Evolutionary conservation across 2,797 vertebrate species (phyloP).

Genomic region (Rhabdomys pumilio): DNA sequence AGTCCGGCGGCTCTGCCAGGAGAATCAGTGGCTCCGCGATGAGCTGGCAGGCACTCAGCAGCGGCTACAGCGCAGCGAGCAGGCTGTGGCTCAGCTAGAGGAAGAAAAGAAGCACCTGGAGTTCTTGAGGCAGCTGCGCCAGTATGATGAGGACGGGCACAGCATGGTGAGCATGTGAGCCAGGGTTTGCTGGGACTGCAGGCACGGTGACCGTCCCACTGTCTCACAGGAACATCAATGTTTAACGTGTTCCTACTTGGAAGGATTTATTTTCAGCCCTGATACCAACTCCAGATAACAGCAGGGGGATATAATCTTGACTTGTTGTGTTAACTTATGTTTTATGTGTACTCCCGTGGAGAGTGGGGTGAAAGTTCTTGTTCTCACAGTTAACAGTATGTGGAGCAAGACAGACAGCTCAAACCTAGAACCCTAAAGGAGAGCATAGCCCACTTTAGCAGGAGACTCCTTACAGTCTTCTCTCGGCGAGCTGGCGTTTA

Average conservation of each 20-base stretch:
- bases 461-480: constrained; percentile 55
- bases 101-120: constrained; percentile 99
- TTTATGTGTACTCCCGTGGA: neutral
- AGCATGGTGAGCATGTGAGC: constrained; percentile 90
- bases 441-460: neutral
- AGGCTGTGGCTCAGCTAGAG: constrained; percentile 98
- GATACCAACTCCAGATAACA: constrained; percentile 29
- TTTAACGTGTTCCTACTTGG: neutral
- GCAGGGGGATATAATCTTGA: neutral
- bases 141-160: constrained; percentile 97
- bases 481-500: constrained; percentile 17
- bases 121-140: constrained; percentile 99
- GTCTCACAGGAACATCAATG: neutral
- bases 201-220: neutral
- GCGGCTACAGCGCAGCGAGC: constrained; percentile 98
- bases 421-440: neutral
- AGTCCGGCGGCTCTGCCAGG: constrained; percentile 97
- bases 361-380: neutral
- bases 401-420: neutral
- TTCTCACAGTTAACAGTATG: neutral
- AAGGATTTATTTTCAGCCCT: neutral
- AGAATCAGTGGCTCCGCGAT: constrained; percentile 99
- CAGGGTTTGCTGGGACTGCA: neutral
- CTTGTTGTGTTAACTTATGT: neutral
- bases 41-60: constrained; percentile 99